These are phyloP conservation scores for Nomada ruficornis DNA, from an alignment of 2,888 invertebrate genomes.

Conservation along the genomic window DNA sequence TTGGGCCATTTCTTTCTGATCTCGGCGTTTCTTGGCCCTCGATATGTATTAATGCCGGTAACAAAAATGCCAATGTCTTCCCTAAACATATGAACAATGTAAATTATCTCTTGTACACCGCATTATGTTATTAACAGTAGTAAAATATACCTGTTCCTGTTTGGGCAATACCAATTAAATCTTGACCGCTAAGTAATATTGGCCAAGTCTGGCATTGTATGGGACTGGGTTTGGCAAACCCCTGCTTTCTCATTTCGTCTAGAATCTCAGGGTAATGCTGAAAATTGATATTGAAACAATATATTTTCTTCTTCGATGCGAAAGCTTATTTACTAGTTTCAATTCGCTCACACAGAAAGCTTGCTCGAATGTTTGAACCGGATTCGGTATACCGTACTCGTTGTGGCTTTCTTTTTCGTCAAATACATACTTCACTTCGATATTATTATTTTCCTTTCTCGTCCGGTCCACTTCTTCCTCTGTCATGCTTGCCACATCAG, in stretches of 20 bases:
- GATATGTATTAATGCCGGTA: conserved; percentile 97
- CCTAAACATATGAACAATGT: conserved; percentile 84
- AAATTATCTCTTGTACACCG: too few species aligned
- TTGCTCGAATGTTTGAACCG: conserved; percentile 92
- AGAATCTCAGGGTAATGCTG: conserved; percentile 93
- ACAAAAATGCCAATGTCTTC: conserved; percentile 96
- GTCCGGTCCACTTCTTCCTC: conserved; percentile 88
- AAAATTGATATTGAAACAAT: conserved; percentile 56
- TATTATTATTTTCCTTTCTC: conserved; percentile 89
- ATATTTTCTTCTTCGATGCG: background rate
- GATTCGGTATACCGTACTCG: conserved; percentile 88
- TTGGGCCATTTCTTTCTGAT: conserved; percentile 91
- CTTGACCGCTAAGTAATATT: conserved; percentile 94
- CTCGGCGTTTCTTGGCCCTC: conserved; percentile 92
- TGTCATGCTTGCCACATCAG: conserved; percentile 88
- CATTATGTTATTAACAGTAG: background rate
- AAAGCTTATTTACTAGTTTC: background rate
- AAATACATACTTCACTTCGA: conserved; percentile 89
- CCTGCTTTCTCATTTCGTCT: conserved; percentile 91
- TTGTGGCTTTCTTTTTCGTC: conserved; percentile 84
- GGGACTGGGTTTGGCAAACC: conserved; percentile 93
- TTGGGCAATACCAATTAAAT: conserved; percentile 98
- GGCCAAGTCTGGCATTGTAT: conserved; percentile 99
- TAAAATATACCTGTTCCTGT: conserved; percentile 89
- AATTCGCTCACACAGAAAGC: conserved; percentile 77